Evolutionary conservation across 2,888 invertebrate species (phyloP).

Genomic region (Mesorhabditis belari): DNA sequence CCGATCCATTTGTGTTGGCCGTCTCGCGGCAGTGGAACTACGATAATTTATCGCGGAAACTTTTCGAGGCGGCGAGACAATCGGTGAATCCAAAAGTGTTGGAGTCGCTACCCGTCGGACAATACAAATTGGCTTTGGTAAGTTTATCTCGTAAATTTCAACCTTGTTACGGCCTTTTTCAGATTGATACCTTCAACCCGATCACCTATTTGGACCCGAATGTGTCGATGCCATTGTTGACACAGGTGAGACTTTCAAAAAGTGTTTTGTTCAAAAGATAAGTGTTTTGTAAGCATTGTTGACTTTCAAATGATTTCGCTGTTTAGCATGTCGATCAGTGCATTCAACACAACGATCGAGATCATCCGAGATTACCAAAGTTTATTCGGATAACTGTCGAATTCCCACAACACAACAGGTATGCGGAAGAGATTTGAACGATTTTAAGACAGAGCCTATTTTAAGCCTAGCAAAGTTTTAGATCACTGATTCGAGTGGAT

Average conservation of each 20-base stretch:
- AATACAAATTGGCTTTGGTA: background rate
- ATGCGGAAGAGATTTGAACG: too few relatives aligned
- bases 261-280: too few relatives aligned
- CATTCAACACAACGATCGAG: background rate
- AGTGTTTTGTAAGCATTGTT: too few relatives aligned
- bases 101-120: background rate
- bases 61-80: background rate
- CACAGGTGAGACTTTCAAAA: background rate
- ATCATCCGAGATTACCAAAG: background rate
- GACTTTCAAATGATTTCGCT: too few relatives aligned
- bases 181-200: background rate
- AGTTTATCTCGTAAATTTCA: too few relatives aligned
- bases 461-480: too few relatives aligned
- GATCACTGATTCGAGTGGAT: background rate
- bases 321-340: too few relatives aligned
- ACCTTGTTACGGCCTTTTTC: too few relatives aligned
- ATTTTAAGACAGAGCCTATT: too few relatives aligned
- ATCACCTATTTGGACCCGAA: background rate
- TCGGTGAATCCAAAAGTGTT: background rate
- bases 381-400: background rate
- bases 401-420: background rate
- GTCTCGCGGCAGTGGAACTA: background rate
- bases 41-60: background rate
- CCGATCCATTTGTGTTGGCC: background rate
- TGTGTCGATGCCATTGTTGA: background rate